phyloP scores from a whole-genome alignment of 1,140 invertebrate species.

The Scaptomyza hsui region DNA sequence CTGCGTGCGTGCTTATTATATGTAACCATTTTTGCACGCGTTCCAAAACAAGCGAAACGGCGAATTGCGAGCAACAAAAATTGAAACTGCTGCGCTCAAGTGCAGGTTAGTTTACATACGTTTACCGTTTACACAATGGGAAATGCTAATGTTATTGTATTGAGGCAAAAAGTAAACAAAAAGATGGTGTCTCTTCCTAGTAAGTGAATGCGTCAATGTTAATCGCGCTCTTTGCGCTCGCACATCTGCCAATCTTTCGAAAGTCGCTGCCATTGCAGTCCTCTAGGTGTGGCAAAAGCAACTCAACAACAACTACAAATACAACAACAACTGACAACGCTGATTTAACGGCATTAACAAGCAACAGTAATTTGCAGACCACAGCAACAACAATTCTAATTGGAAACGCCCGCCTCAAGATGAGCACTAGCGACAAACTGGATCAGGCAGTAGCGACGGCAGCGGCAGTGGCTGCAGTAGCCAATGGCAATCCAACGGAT shows the following conservation, averaged over 20 bases:
- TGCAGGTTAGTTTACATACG: conserved; percentile 48
- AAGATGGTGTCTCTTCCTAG: conserved; percentile 42
- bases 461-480: conserved; percentile 30
- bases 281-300: conserved; percentile 70
- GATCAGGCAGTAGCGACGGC: conserved; percentile 29
- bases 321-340: conserved; percentile 29
- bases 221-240: conserved; percentile 77
- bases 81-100: conserved; percentile 37
- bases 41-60: conserved; percentile 8
- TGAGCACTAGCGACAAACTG: conserved; percentile 57
- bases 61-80: conserved; percentile 27
- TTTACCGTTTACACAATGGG: conserved; percentile 32
- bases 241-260: conserved; percentile 76
- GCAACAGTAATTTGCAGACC: conserved; percentile 50
- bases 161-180: conserved; percentile 35
- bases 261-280: conserved; percentile 46
- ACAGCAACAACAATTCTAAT: conserved; percentile 22
- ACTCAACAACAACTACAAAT: conserved; percentile 32
- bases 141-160: conserved; percentile 26
- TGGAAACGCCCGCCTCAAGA: conserved; percentile 42
- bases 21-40: conserved; percentile 29
- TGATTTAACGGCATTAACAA: conserved; percentile 46
- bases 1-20: conserved; percentile 31
- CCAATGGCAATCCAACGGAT: conserved; percentile 61
- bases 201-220: conserved; percentile 76